Conservation (phyloP, 2,113 vertebrate species). For the Crotophaga sulcirostris region DNA sequence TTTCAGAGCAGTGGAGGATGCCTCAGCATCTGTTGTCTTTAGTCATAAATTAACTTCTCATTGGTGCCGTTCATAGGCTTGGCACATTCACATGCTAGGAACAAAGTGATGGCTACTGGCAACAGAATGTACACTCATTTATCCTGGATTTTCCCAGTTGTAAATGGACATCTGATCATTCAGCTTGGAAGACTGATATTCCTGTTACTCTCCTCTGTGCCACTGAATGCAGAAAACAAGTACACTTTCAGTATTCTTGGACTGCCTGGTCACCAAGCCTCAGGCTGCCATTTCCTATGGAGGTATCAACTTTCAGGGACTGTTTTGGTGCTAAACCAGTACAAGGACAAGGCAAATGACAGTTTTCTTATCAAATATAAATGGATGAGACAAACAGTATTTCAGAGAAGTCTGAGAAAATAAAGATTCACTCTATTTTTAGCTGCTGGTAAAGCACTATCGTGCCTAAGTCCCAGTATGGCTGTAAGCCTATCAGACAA, state of each 20-base stretch:
- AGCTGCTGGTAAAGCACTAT: background rate
- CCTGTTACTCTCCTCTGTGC: background rate
- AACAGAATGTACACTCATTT: background rate
- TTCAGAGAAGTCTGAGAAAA: background rate
- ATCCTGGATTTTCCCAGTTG: constrained; percentile 3
- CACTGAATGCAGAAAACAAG: background rate
- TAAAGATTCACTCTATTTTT: background rate
- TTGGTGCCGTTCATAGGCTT: background rate
- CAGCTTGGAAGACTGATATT: background rate
- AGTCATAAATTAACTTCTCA: background rate
- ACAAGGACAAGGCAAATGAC: background rate
- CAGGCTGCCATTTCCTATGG: background rate
- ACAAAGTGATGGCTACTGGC: background rate
- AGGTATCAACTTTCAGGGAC: background rate
- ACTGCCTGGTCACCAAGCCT: background rate
- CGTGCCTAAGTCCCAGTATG: background rate
- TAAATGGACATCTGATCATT: background rate
- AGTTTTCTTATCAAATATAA: background rate
- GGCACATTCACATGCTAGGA: background rate
- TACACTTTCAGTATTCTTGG: background rate
- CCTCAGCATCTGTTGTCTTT: background rate
- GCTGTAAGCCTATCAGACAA: background rate
- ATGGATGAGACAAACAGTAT: background rate
- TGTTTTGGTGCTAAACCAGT: background rate
- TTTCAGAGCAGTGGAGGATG: background rate